phyloP scores from a whole-genome alignment of 2,797 vertebrate species.

The Sebastes hubbsi region DNA sequence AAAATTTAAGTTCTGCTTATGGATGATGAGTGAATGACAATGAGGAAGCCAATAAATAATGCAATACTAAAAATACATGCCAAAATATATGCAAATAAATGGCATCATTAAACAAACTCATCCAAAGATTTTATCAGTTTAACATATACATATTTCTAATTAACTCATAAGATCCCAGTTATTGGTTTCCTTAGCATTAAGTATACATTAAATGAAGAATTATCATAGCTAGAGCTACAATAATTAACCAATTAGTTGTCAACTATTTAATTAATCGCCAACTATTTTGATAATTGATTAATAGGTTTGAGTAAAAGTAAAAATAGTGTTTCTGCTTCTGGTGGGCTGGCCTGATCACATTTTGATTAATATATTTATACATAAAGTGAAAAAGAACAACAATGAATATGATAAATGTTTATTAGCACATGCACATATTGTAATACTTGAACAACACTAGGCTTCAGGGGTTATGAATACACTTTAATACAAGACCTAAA shows the following conservation, averaged over 20 bases:
- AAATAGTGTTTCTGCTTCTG: not conserved
- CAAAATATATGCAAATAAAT: not conserved
- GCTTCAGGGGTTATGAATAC: slow-evolving; percentile 16
- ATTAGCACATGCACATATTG: slow-evolving; percentile 3
- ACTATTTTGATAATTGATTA: too few species aligned
- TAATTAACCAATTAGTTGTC: too few species aligned
- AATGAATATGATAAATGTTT: slow-evolving; percentile 1
- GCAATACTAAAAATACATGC: not conserved
- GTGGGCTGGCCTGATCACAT: not conserved
- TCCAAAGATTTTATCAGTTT: not conserved
- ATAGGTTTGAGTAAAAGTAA: too few species aligned
- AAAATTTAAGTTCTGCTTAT: not conserved
- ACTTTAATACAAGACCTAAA: slow-evolving; percentile 30
- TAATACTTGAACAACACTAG: not conserved
- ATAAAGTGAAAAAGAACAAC: not conserved
- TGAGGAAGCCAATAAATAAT: slow-evolving; percentile 17
- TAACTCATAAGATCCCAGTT: not conserved
- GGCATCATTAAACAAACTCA: not conserved
- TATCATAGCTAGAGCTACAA: not conserved
- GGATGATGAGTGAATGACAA: not conserved
- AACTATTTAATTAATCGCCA: too few species aligned
- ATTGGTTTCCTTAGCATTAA: not conserved
- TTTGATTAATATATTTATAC: not conserved
- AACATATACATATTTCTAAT: not conserved
- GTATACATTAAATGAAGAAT: not conserved